These are phyloP conservation scores for Poicephalus meyeri DNA, from an alignment of 2,113 vertebrate species.

Conservation along the genomic window DNA sequence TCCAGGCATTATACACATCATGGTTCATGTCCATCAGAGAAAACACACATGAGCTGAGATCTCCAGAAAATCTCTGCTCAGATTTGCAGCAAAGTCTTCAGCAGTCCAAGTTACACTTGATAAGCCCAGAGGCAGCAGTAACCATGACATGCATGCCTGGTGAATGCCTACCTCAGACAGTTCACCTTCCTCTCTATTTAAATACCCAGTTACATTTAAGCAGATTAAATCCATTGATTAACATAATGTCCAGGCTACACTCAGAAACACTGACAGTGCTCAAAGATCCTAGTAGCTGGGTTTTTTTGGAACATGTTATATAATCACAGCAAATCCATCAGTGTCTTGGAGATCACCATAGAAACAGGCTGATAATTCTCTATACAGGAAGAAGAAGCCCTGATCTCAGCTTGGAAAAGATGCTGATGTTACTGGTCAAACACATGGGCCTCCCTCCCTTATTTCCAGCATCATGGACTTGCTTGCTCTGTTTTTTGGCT, in stretches of 20 bases:
- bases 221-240: background rate
- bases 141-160: background rate
- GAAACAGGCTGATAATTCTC: constrained; percentile 28
- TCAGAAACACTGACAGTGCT: background rate
- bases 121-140: background rate
- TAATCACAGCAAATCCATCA: background rate
- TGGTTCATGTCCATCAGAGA: background rate
- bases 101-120: background rate
- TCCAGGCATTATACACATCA: accelerated
- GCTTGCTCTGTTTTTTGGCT: accelerated
- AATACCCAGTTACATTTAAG: accelerated
- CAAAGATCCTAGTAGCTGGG: background rate
- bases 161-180: background rate
- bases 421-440: background rate
- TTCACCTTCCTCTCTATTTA: accelerated
- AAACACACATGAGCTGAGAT: accelerated
- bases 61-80: background rate
- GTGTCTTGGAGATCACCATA: constrained; percentile 38
- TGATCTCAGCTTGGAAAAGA: background rate
- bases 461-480: background rate
- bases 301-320: background rate
- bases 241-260: background rate
- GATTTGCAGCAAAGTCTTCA: background rate
- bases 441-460: background rate
- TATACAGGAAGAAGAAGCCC: background rate